These are phyloP conservation scores for Mormyrus lacerda DNA, from an alignment of 2,113 vertebrate species.

Conservation along the genomic window DNA sequence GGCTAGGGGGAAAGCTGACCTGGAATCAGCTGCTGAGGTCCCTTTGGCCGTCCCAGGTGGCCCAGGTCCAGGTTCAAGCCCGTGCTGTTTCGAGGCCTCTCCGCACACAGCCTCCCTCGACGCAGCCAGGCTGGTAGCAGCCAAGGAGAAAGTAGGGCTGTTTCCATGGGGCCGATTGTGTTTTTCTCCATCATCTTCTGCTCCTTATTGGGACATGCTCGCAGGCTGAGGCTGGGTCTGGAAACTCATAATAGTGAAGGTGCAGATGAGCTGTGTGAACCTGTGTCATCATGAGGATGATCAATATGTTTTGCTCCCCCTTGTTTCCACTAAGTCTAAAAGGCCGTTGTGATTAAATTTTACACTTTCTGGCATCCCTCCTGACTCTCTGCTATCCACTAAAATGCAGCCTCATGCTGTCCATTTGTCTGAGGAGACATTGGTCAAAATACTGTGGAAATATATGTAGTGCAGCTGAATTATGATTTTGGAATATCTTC, in stretches of 20 bases:
- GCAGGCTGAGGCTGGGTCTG: neutral
- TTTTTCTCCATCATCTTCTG: neutral
- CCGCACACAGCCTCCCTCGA: neutral
- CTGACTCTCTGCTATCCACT: neutral
- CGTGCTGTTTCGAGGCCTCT: neutral
- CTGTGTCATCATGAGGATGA: neutral
- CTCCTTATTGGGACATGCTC: neutral
- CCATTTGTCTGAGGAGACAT: neutral
- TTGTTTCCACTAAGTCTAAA: neutral
- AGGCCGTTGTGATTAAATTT: neutral
- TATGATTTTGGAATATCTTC: neutral
- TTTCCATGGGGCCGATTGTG: neutral
- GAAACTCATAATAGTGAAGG: neutral
- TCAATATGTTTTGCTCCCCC: neutral
- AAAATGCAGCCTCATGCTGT: neutral
- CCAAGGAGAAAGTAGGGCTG: neutral
- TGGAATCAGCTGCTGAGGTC: neutral
- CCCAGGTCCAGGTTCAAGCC: neutral
- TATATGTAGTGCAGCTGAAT: neutral
- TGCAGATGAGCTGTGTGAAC: neutral
- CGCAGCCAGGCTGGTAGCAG: neutral
- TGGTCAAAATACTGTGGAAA: neutral
- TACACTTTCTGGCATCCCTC: neutral
- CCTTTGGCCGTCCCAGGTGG: neutral
- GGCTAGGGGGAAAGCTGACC: neutral